Base-by-base conservation (phyloP, 2,113 vertebrate genomes). In the Crotalus viridis region DNA sequence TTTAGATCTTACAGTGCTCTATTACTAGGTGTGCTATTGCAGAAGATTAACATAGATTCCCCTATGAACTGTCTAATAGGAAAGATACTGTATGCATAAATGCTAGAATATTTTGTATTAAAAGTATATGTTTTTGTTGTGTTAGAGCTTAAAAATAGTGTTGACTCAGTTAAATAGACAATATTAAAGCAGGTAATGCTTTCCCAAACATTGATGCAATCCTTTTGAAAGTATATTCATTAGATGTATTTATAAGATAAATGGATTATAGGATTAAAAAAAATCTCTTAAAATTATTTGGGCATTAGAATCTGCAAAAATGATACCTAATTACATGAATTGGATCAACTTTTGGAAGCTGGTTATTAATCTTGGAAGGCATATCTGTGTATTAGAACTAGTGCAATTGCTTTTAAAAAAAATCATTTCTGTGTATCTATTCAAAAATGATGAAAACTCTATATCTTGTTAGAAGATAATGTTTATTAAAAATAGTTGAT, bases 391-490 rank as follows among this genome's bases (percentile, higher is more conserved):
- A 21, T 39, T 81, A 19, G 33, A 81, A 43, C 39, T 7, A 9
- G 33, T 81, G 17, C 2, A 33, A 56, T 19, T 56, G 15, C 19
- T 55, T 69, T 69, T 33, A 19, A 0, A 81, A 81, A 81, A 81
- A 39, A 19, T 69, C 61, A 19, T 8, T 6, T 39, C 69, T 64
- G 26, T 64, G 26, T 12, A 12, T n/a, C n/a, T n/a, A n/a, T 81
- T 81, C 33, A 17, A 39, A 81, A 39, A 39, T 21, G 6, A 33
- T 81, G 33, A 39, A 81, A 43, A 81, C 74, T 15, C 59, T 74
- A 33, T 96, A 92, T 92, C 69, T 69, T 90, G 89, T 88, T 88
- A 8, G 92, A 92, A 91, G 93, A 89, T 96, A 94, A 64, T 4
- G 10, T 28, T 51, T 48, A 0, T 0, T 52, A 39, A 95, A 92